These are phyloP conservation scores for Cephus nigrinus DNA, from an alignment of 2,888 invertebrate species.

Conservation along the genomic window DNA sequence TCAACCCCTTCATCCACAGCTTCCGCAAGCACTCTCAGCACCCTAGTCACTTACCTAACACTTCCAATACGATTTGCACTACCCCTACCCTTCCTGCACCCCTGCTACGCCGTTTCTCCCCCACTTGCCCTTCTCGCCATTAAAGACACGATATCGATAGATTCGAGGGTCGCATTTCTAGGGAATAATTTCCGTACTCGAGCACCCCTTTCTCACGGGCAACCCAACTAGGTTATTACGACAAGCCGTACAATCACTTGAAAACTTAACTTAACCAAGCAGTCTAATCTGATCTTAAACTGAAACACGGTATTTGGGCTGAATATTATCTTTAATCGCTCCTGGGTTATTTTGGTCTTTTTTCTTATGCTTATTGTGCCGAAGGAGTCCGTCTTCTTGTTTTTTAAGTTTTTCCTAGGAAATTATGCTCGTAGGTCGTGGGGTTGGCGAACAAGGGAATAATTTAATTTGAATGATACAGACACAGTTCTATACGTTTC, in stretches of 20 bases:
- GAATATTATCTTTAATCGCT: neutral
- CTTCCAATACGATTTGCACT: no score
- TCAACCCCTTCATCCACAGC: neutral
- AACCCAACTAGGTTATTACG: slow-evolving; percentile 36
- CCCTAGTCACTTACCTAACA: no score
- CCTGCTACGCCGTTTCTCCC: neutral
- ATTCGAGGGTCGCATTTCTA: slow-evolving; percentile 56
- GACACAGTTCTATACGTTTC: no score
- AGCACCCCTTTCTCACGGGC: slow-evolving; percentile 37
- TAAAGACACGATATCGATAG: slow-evolving; percentile 57
- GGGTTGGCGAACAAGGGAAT: no score
- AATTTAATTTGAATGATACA: no score
- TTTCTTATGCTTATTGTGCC: no score
- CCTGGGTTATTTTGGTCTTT: no score
- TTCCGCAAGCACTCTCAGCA: no score
- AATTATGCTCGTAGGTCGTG: no score
- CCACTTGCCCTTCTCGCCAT: slow-evolving; percentile 25
- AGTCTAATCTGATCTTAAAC: neutral
- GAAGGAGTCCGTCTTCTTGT: no score
- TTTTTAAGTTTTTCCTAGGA: no score
- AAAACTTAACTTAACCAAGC: neutral
- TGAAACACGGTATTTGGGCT: neutral
- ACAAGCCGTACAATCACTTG: slow-evolving; percentile 43
- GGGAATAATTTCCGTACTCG: slow-evolving; percentile 54
- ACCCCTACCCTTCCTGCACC: no score